These are phyloP conservation scores for Ichneumoninae sp. DNA, from an alignment of 2,888 invertebrate species.

Conservation along the genomic window DNA sequence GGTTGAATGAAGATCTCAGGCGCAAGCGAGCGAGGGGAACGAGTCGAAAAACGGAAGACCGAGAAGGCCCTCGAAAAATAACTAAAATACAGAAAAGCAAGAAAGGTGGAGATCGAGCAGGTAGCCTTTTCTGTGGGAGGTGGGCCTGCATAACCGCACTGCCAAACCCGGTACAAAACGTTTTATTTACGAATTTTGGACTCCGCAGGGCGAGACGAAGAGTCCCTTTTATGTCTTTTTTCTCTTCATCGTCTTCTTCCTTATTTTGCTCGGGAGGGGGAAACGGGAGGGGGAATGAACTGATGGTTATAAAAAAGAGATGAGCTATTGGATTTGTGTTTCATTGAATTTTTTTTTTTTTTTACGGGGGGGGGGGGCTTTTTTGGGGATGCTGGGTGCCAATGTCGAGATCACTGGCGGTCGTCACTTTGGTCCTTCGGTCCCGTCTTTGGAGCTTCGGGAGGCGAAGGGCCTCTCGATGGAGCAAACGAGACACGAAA, in stretches of 20 bases:
- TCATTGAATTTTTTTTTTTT: conserved; percentile 23
- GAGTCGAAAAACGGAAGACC: conserved; percentile 27
- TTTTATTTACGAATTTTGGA: conserved; percentile 75
- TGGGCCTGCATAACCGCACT: conserved; percentile 78
- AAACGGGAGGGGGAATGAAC: conserved; percentile 27
- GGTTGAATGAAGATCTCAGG: conserved; percentile 78
- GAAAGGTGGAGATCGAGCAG: conserved; percentile 63
- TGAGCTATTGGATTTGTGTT: conserved; percentile 38
- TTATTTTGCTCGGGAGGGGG: conserved; percentile 29
- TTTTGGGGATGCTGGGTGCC: conserved; percentile 1
- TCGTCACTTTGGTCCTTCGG: not conserved
- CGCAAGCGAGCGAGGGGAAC: conserved; percentile 53
- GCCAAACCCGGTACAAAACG: conserved; percentile 78
- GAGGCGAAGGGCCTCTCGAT: conserved; percentile 3
- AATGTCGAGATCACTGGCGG: not conserved
- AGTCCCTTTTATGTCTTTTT: conserved; percentile 58
- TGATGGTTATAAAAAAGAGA: conserved; percentile 46
- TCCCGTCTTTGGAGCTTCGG: not conserved
- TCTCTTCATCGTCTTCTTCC: conserved; percentile 45
- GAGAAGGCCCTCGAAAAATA: conserved; percentile 15
- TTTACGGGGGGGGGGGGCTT: not conserved
- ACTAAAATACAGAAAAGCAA: conserved; percentile 1
- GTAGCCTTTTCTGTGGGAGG: conserved; percentile 76
- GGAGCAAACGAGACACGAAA: conserved; percentile 55
- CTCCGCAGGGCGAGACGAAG: conserved; percentile 40